A percentile compares a stretch with the other conserved stretches of the same genome.
These are phyloP conservation scores for Macquaria ambigua DNA, from an alignment of 2,113 vertebrate species.

Conservation along the genomic window DNA sequence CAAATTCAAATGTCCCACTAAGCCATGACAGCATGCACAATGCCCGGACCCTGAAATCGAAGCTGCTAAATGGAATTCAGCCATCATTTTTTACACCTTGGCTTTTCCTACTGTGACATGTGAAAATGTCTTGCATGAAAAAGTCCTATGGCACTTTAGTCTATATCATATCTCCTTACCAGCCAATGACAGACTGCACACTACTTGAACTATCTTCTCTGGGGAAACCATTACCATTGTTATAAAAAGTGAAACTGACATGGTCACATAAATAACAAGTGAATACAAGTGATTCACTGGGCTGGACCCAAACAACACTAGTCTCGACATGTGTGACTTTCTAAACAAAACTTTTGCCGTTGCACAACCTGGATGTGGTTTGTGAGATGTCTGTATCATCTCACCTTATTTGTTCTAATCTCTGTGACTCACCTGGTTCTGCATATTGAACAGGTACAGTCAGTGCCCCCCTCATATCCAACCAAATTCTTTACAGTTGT, in stretches of 20 bases:
- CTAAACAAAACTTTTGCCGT: constrained; percentile 14
- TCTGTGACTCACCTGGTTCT: constrained; percentile 50
- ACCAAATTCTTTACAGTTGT: constrained; percentile 35
- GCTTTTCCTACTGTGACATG: not conserved
- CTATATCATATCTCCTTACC: not conserved
- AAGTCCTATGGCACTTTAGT: not conserved
- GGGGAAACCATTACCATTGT: not conserved
- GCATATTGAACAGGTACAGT: constrained; percentile 15
- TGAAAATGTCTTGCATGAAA: not conserved
- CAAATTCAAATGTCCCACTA: not conserved
- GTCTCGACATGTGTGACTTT: constrained; percentile 19
- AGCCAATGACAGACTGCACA: not conserved
- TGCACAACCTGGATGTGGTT: constrained; percentile 39
- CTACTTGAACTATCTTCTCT: not conserved
- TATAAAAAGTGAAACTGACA: constrained; percentile 16
- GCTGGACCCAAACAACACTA: constrained; percentile 11
- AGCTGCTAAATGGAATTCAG: not conserved
- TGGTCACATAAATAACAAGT: constrained; percentile 1
- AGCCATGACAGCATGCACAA: not conserved
- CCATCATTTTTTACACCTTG: not conserved
- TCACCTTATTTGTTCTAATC: constrained; percentile 29
- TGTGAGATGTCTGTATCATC: constrained; percentile 16
- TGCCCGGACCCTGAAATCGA: not conserved
- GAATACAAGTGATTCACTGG: constrained; percentile 7
- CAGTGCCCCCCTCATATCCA: not conserved